Evolutionary conservation across 2,797 vertebrate species (phyloP), one percentile per base, ranked within the genome.

Genomic region (Muraenolepis orangiensis): DNA sequence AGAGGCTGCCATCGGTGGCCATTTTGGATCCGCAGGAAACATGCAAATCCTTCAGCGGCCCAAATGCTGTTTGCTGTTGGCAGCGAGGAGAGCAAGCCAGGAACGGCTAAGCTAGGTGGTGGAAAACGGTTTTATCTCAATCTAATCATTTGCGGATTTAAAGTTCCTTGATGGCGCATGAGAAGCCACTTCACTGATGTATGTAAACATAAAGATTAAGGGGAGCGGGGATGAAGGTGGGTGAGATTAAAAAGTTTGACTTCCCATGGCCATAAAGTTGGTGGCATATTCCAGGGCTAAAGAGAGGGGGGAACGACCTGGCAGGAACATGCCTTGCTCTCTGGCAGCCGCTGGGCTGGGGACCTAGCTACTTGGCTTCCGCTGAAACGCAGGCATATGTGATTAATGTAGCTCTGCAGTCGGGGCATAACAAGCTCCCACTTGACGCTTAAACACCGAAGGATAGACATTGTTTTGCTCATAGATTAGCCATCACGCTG

Each of bases 351-450:
- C 30, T 73, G 40, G 75, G 74, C 81, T 80, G 76, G 74, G 78
- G 84, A 81, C 2, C 71, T 78, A 70, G 87, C 84, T 82, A 86
- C 84, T 87, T 90, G 91, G 87, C 86, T 18, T 1, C 12, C 61
- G 82, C 85, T 87, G 76, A 87, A 89, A 87, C 87, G 76, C 81
- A 86, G 82, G 78, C 74, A 85, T 84, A 87, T 83, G 86, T 90
- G 87, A 89, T 88, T 90, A 87, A 89, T 90, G 87, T 81, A 75
- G 81, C 72, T 86, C 90, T 80, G 78, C 73, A 31, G 70, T 75
- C 66, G 73, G 66, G 70, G 77, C 85, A 85, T 84, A 77, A 87
- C 87, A 87, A 81, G 76, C 80, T 81, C 78, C 79, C 82, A 86
- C 34, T 89, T 87, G 76, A 81, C 76, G 40, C 80, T 84, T 72